Conservation (phyloP, 37 sponge, comb jelly and placozoan genomes). For the Oopsacas minuta region DNA sequence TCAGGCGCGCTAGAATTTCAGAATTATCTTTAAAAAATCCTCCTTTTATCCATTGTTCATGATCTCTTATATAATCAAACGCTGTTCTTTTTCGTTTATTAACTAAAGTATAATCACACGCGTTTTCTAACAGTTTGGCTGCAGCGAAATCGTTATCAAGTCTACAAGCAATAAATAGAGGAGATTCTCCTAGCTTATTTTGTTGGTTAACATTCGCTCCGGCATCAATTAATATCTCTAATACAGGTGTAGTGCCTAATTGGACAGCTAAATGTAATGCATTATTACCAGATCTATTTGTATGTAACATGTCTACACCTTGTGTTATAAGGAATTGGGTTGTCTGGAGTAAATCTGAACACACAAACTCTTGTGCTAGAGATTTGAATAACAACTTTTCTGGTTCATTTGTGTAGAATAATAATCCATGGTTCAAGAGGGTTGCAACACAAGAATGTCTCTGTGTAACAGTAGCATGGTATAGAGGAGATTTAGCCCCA, state of each 20-base stretch:
- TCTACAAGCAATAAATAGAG: slow-evolving; percentile 53
- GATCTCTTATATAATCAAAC: slow-evolving; percentile 47
- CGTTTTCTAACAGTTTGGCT: slow-evolving; percentile 36
- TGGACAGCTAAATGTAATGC: slow-evolving; percentile 63
- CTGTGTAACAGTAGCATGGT: background rate
- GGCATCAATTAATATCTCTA: slow-evolving; percentile 22
- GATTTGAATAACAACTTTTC: background rate
- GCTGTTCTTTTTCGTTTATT: slow-evolving; percentile 28
- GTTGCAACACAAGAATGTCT: background rate
- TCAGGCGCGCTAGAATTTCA: background rate
- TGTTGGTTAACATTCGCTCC: slow-evolving; percentile 40
- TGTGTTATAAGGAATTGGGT: background rate
- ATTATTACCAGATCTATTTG: slow-evolving; percentile 48
- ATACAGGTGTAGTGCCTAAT: slow-evolving; percentile 30
- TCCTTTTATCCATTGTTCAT: slow-evolving; percentile 63
- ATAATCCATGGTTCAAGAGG: background rate
- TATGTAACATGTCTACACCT: background rate
- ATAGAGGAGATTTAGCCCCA: background rate
- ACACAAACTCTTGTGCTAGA: background rate
- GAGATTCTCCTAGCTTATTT: slow-evolving; percentile 35
- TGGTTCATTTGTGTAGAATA: background rate
- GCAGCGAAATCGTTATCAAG: slow-evolving; percentile 51
- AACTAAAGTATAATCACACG: background rate
- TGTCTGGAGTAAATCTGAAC: background rate
- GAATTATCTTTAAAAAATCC: slow-evolving; percentile 36